Conservation (phyloP, 2,113 vertebrate species). For the Misgurnus anguillicaudatus region DNA sequence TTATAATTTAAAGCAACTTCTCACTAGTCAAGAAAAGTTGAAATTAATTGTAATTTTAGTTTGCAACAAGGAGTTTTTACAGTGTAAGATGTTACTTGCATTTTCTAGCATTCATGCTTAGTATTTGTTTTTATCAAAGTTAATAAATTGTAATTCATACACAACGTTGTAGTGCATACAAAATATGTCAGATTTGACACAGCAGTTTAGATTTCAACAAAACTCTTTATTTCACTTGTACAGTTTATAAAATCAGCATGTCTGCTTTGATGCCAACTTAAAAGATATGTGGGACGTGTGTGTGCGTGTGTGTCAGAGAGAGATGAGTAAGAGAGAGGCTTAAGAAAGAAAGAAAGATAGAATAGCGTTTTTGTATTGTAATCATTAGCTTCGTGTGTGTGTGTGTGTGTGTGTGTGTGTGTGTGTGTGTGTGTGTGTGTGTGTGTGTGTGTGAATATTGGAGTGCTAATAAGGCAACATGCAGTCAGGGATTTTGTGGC, state of each 20-base stretch:
- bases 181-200: conserved; percentile 43
- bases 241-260: conserved; percentile 79
- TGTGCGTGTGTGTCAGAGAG: conserved; percentile 19
- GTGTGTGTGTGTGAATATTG: conserved; percentile 52
- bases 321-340: not conserved
- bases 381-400: conserved; percentile 25
- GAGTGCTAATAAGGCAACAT: conserved; percentile 60
- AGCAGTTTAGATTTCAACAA: conserved; percentile 73
- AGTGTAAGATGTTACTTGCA: too few species aligned
- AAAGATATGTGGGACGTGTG: conserved; percentile 47
- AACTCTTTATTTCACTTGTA: conserved; percentile 77
- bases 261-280: conserved; percentile 74
- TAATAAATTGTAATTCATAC: too few species aligned
- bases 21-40: too few species aligned
- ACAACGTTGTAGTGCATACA: too few species aligned
- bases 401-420: not conserved
- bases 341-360: not conserved
- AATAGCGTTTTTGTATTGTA: conserved; percentile 28
- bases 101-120: too few species aligned
- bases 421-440: conserved; percentile 36
- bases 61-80: too few species aligned
- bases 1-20: too few species aligned
- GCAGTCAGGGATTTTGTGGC: conserved; percentile 48
- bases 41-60: too few species aligned
- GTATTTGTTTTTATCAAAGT: too few species aligned